phyloP scores from a whole-genome alignment of 2,113 vertebrate species.

The Hydropotes inermis region DNA sequence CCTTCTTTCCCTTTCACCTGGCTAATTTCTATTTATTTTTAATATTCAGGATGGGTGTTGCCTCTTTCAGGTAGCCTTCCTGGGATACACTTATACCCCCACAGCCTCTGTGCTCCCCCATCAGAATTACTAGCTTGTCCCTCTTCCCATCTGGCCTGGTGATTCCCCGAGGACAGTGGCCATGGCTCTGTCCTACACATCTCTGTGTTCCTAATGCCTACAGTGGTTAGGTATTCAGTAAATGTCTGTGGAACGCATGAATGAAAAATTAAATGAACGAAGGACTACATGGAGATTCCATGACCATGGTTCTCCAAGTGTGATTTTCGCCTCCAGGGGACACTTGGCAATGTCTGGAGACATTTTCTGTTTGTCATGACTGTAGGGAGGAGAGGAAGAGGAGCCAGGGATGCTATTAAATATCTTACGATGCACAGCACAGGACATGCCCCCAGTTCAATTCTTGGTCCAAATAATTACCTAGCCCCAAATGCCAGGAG shows the following conservation, averaged over 20 bases:
- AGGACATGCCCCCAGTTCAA: accelerated
- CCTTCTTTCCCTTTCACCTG: no score
- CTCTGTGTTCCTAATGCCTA: no score
- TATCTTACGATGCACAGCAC: not conserved
- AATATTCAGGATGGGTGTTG: not conserved
- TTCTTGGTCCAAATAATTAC: not conserved
- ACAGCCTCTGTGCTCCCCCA: not conserved
- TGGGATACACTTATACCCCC: not conserved
- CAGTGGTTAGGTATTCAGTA: accelerated
- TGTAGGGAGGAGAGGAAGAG: not conserved
- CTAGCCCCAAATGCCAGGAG: not conserved
- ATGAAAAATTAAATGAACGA: not conserved
- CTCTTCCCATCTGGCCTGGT: not conserved
- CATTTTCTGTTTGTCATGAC: not conserved
- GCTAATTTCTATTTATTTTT: not conserved
- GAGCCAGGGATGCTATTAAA: not conserved
- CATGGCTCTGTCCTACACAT: accelerated
- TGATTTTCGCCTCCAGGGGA: not conserved
- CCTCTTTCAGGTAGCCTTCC: not conserved
- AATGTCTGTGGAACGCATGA: not conserved
- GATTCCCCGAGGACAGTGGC: not conserved
- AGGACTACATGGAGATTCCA: not conserved
- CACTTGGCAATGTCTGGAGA: not conserved
- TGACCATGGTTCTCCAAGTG: not conserved
- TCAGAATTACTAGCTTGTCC: not conserved